Base-by-base conservation (phyloP, 2,797 vertebrate genomes). In the Harpagifer antarcticus region DNA sequence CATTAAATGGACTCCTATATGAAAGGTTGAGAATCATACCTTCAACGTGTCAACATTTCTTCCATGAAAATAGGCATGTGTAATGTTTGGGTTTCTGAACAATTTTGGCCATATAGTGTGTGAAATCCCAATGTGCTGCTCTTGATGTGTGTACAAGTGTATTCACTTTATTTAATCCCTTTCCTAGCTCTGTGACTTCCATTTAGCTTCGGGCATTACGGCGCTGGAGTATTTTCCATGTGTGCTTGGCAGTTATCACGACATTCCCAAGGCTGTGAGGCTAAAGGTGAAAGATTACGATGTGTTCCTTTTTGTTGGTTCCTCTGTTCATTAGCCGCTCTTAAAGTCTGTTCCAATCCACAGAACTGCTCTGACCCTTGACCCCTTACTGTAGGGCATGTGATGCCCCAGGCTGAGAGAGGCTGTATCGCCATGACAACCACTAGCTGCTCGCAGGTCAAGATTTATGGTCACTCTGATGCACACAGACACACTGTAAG, bases 371-470 rank as follows among this genome's bases (percentile, higher is more conserved):
- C 33, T n/a, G 81, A 91, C 86, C 89, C 54, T 37, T 86, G 85
- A 86, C 82, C 87, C 74, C 33, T 64, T 19, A 83, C 85, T 84
- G 72, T 78, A 86, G 73, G 78, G 76, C 82, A 79, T 14, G 31
- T 59, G 74, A 50, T 14, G 83, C 88, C 27, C 12, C 15, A 9
- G 84, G 87, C 76, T 71, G 48, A 78, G 57, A 79, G 50, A 45
- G 69, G 53, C 76, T 57, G 31, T 69, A 55, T 88, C 33, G n/a
- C 87, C 81, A 83, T 86, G 87, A 83, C 89, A 82, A 89, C 89
- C 64, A 31, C 42, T 4, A 44, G 74, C 69, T 37, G 80, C 75
- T 66, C 31, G 43, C 45, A 62, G 88, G 87, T 89, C 88, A 75
- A 86, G 82, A 91, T 87, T 89, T 91, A 87, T 64, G 56, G 61